Conservation (phyloP, 2,113 vertebrate genomes). For the Aptenodytes patagonicus region DNA sequence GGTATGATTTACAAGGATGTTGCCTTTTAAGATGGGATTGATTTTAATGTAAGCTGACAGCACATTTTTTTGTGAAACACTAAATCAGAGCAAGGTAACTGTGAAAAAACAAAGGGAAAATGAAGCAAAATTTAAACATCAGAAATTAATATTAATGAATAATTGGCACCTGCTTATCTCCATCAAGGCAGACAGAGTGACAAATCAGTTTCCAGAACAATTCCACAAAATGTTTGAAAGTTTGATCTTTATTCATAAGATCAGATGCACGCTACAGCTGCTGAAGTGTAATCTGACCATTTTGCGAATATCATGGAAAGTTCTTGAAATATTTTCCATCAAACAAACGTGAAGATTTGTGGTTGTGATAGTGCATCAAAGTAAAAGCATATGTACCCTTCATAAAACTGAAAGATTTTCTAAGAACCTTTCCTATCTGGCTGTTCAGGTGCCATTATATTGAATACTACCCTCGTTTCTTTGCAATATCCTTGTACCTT, state of each 20-base stretch:
- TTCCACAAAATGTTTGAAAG: background rate
- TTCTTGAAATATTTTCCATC: conserved; percentile 25
- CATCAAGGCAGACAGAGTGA: background rate
- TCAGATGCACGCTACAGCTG: background rate
- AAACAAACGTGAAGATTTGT: background rate
- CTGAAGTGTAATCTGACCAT: background rate
- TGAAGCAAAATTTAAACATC: background rate
- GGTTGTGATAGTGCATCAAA: background rate
- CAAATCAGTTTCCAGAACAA: conserved; percentile 1
- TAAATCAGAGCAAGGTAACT: conserved; percentile 25
- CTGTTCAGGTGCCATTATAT: background rate
- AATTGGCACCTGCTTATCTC: background rate
- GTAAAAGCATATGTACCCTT: background rate
- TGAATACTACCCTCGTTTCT: conserved; percentile 15
- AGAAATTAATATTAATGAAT: background rate
- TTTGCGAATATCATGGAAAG: background rate
- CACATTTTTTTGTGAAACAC: background rate
- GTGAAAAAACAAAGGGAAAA: background rate
- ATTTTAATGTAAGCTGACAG: conserved; percentile 53
- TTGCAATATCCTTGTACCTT: background rate
- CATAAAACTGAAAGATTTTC: background rate
- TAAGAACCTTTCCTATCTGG: background rate
- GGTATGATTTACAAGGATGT: conserved; percentile 56
- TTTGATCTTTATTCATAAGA: conserved; percentile 30
- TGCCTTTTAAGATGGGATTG: conserved; percentile 54